A percentile compares a stretch with the other conserved stretches of the same genome.
Evolutionary conservation across 2,888 invertebrate species (phyloP).

Genomic region (Hanleya hanleyi): DNA sequence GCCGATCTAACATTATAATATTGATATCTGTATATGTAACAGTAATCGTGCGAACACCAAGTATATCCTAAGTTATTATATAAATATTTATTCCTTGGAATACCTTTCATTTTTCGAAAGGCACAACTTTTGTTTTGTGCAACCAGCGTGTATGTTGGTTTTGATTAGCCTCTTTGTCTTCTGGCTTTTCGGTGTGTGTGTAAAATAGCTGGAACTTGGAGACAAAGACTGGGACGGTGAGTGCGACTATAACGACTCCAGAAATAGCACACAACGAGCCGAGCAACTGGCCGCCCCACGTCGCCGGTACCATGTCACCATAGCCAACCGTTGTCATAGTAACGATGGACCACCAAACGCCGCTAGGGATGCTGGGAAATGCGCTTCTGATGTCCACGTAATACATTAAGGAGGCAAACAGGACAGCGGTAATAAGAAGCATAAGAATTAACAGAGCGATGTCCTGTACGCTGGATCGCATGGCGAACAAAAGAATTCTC

Average conservation of each 20-base stretch:
- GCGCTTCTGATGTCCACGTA: constrained; percentile 32
- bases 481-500: constrained; percentile 19
- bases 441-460: constrained; percentile 16
- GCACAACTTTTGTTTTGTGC: too few species aligned
- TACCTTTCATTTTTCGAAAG: too few species aligned
- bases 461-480: constrained; percentile 21
- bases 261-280: constrained; percentile 53
- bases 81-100: too few species aligned
- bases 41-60: too few species aligned
- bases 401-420: constrained; percentile 21
- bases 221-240: constrained; percentile 64
- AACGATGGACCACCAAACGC: constrained; percentile 63
- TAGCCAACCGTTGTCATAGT: constrained; percentile 69
- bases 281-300: constrained; percentile 45
- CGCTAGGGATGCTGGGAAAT: constrained; percentile 57
- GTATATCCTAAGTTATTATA: too few species aligned
- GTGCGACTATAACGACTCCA: constrained; percentile 58
- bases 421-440: constrained; percentile 17
- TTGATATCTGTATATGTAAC: too few species aligned
- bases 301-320: constrained; percentile 57
- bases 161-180: not conserved
- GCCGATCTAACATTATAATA: too few species aligned
- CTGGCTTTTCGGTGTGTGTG: constrained; percentile 15
- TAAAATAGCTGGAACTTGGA: constrained; percentile 64
- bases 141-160: too few species aligned